Evolutionary conservation across 2,797 vertebrate genomes (phyloP), one percentile per base, ranked within the genome.

Genomic region (Sebastes ruberrimus): DNA sequence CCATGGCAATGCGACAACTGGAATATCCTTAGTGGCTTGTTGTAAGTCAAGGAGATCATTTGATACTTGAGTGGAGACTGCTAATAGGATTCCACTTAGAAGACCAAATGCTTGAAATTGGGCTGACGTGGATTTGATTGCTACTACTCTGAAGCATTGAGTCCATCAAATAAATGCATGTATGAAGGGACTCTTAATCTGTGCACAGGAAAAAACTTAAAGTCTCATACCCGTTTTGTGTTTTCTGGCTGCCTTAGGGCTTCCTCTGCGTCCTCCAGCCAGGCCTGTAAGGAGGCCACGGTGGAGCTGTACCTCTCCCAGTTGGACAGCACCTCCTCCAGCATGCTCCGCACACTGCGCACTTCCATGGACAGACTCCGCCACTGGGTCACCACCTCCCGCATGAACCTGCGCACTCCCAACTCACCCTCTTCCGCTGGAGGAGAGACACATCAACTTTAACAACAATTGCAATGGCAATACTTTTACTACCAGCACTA

Each of bases 241-340:
- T 92, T 96, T 89, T 99, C 97, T 18, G 97, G 95, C 16, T 97
- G 96, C 82, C 95, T 96, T 22, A 97, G 89, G 90, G 97, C 96
- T 81, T 96, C 97, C 80, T 98, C 98, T 6, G 96, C 97, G 59
- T 98, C 97, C 86, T 99, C 98, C 27, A 99, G 93, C 98, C 98
- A 99, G 79, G 96, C 97, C 83, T 99, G 98, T 52, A 99, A 93
- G 78, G 94, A 95, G 65, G 96, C 95, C 83, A 99, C 98, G 0
- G 96, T 97, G 82, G 93, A 95, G 86, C 88, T 95, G 6, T 99
- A 98, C 76, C 96, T 95, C 84, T 98, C 96, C 98, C 98, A 99
- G 87, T 98, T 98, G 56, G 96, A 93, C 62, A 98, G 93, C 49
- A 99, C 98, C 90, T 99, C 98, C 86, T 99, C 97, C 86, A 99